These are phyloP conservation scores for Delichon dasypus DNA, from an alignment of 2,797 vertebrate species.

Conservation along the genomic window DNA sequence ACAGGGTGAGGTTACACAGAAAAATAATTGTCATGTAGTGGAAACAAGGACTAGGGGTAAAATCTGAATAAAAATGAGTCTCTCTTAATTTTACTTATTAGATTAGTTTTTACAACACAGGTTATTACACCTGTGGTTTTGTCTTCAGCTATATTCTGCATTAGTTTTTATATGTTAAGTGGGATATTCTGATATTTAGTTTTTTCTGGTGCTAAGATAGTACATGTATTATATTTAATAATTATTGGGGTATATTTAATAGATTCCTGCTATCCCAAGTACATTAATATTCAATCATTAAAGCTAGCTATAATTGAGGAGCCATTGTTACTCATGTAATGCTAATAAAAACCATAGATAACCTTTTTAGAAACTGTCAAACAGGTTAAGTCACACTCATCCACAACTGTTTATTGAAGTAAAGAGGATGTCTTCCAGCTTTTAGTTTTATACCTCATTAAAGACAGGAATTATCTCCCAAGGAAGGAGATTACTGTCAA, in stretches of 20 bases:
- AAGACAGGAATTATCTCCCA: slow-evolving; percentile 2
- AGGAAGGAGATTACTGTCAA: slow-evolving; percentile 14
- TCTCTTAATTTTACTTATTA: background rate
- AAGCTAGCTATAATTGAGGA: background rate
- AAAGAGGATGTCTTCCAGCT: slow-evolving; percentile 7
- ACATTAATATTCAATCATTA: background rate
- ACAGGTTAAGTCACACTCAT: background rate
- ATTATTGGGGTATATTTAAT: background rate
- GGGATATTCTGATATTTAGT: background rate
- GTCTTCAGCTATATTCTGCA: background rate
- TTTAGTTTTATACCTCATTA: background rate
- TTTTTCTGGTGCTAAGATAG: background rate
- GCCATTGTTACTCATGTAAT: background rate
- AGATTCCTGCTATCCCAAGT: background rate
- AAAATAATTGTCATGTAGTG: background rate
- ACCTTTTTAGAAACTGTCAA: background rate
- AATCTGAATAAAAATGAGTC: background rate
- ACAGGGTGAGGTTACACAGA: background rate
- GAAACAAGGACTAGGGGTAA: background rate
- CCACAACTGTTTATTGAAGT: background rate
- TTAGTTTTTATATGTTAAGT: background rate
- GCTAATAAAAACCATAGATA: background rate
- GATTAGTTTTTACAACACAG: background rate
- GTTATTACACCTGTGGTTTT: background rate
- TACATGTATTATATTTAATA: background rate